Base-by-base conservation (phyloP, 1,140 invertebrate species). In the Diorhabda sublineata region DNA sequence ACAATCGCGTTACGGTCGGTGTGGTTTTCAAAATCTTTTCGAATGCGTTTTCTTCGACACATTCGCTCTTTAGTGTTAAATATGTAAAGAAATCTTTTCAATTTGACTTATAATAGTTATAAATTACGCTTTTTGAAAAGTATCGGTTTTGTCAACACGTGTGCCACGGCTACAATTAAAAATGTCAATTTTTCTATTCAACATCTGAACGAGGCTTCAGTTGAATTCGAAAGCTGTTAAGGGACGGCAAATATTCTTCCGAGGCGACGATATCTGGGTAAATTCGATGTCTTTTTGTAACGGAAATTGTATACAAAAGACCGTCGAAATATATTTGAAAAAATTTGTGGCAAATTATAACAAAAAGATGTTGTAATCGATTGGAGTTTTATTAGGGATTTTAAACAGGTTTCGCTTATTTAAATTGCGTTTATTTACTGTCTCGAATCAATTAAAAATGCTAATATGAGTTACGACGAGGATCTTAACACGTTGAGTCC, bases 61-160 rank as follows among this genome's bases (percentile, higher is more conserved):
- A 65, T 62, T 62, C 66, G 66, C 45, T 64, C 66, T 70, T 66
- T 64, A 59, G 64, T 66, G 69, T 73, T 73, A 71, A 73, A 66
- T 69, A 73, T 71, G 69, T 71, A 73, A 73, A 73, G 71, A 70
- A 75, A 73, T 70, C 71, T 58, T 69, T 73, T 71, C 69, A 66
- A 61, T 69, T 69, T 65, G 61, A 56, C 59, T 70, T 67, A 73
- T 73, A 71, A 73, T 67, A 64, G 65, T 64, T 66, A 72, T 74
- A 74, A 74, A 74, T 74, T 74, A 72, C 72, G 64, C 58, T 61
- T 69, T 70, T 75, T 70, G 64, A 69, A 67, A 66, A 64, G 56
- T 11, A 66, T 72, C 67, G 73, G 73, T 71, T 75, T 75, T 75
- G 73, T 75, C 73, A 75, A 75, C 73, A 75, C 73, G 73, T 75